Evolutionary conservation across 2,797 vertebrate genomes (phyloP).

Genomic region (Chrysolophus pictus): DNA sequence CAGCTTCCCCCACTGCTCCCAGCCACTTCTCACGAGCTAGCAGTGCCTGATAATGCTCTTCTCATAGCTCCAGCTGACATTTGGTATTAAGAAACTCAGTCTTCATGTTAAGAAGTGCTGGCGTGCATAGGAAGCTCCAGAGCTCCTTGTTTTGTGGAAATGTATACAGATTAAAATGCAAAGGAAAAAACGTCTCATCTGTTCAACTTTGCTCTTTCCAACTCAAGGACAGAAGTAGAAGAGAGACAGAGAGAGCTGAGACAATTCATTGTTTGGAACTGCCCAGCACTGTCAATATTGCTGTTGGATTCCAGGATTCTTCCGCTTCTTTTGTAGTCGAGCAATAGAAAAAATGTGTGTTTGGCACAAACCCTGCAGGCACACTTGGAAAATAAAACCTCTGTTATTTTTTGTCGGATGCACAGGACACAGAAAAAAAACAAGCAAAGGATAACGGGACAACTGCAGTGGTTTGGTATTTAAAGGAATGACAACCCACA

Average conservation of each 20-base stretch:
- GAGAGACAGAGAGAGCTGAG: not conserved
- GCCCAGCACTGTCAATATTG: not conserved
- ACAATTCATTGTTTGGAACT: slow-evolving; percentile 15
- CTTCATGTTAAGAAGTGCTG: not conserved
- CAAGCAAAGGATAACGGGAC: not conserved
- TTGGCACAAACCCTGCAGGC: slow-evolving; percentile 22
- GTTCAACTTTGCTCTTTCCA: not conserved
- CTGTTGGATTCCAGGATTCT: slow-evolving; percentile 22
- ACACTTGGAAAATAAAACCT: slow-evolving; percentile 38
- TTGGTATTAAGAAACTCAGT: not conserved
- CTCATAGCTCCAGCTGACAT: not conserved
- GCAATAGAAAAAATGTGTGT: not conserved
- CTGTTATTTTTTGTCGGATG: not conserved
- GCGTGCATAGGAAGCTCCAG: not conserved
- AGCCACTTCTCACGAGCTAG: not conserved
- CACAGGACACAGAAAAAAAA: slow-evolving; percentile 2
- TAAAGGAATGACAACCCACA: slow-evolving; percentile 29
- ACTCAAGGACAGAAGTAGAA: not conserved
- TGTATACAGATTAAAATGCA: not conserved
- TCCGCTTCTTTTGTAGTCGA: not conserved
- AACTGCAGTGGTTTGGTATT: not conserved
- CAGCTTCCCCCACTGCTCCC: rapidly evolving
- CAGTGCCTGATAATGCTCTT: not conserved
- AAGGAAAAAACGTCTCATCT: not conserved
- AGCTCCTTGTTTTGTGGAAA: not conserved